Conservation (phyloP, 2,113 vertebrate genomes). For the Sinosuthora webbiana region DNA sequence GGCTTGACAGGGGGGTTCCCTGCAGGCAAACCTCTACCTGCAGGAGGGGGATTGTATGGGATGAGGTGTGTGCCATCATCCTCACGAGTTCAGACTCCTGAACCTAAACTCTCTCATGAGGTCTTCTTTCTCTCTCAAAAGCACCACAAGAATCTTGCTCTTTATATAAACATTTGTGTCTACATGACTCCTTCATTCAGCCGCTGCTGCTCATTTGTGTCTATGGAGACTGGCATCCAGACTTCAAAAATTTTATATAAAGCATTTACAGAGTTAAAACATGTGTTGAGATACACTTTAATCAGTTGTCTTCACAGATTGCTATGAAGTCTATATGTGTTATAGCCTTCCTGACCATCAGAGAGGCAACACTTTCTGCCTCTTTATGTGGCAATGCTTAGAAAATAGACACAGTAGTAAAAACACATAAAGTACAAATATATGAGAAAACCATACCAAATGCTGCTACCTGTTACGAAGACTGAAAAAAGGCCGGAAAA, state of each 20-base stretch:
- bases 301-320: background rate
- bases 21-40: background rate
- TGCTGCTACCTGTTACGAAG: background rate
- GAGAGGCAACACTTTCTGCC: background rate
- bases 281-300: background rate
- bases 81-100: background rate
- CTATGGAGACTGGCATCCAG: background rate
- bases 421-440: background rate
- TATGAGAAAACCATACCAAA: background rate
- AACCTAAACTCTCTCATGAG: background rate
- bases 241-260: background rate
- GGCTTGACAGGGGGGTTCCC: background rate
- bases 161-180: background rate
- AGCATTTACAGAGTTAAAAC: background rate
- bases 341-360: background rate
- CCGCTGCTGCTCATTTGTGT: background rate
- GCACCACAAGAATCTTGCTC: background rate
- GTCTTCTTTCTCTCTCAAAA: background rate
- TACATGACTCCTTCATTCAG: background rate
- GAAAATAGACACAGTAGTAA: background rate
- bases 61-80: background rate
- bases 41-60: background rate
- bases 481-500: background rate
- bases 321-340: background rate
- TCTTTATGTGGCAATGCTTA: background rate